phyloP scores from a whole-genome alignment of 1,140 invertebrate genomes.

The Drosophila lowei region DNA sequence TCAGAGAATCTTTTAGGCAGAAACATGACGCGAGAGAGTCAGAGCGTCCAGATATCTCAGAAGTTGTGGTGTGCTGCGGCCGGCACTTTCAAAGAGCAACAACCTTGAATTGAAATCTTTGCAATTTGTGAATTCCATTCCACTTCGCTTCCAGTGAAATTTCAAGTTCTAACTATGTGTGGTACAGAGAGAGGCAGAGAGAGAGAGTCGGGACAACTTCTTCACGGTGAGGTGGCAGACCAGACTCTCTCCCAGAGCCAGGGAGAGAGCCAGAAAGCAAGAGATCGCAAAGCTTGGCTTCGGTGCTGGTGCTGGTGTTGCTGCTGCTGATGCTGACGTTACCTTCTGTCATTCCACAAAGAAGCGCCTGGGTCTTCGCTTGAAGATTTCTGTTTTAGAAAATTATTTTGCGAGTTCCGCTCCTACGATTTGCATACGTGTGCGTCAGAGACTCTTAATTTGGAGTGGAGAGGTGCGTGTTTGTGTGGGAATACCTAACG shows the following conservation, averaged over 20 bases:
- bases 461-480: constrained; percentile 8
- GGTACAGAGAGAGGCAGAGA: constrained; percentile 10
- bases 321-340: constrained; percentile 43
- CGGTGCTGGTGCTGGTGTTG: not conserved
- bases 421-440: constrained; percentile 69
- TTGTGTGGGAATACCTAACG: constrained; percentile 37
- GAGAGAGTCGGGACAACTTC: not conserved
- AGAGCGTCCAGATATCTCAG: constrained; percentile 23
- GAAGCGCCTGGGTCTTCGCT: constrained; percentile 20
- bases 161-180: constrained; percentile 76
- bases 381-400: constrained; percentile 30
- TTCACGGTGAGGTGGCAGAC: too few relatives aligned
- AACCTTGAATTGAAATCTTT: constrained; percentile 78
- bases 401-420: constrained; percentile 35
- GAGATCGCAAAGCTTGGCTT: constrained; percentile 38
- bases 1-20: too few relatives aligned
- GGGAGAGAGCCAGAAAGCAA: constrained; percentile 16
- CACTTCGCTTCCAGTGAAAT: constrained; percentile 55
- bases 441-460: constrained; percentile 56
- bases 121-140: constrained; percentile 74
- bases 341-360: constrained; percentile 52
- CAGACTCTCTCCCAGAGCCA: constrained; percentile 1
- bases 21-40: too few relatives aligned
- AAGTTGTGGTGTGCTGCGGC: constrained; percentile 3
- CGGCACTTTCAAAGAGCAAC: constrained; percentile 56